Conservation (phyloP, 2,113 vertebrate genomes). For the Urocolius indicus region DNA sequence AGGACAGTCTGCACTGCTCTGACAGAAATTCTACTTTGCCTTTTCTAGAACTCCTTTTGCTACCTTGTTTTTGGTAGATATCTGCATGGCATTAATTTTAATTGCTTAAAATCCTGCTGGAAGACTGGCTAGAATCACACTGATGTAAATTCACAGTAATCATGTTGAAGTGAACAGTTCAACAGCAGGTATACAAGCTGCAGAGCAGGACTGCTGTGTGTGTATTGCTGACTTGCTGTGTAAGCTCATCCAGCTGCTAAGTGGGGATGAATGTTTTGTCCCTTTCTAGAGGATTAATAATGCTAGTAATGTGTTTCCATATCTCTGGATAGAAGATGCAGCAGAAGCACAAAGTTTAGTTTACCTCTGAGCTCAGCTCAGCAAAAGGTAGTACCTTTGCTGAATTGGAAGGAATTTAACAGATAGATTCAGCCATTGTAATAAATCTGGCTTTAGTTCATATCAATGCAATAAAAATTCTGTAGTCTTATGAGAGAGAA, state of each 20-base stretch:
- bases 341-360: neutral
- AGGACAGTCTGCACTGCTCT: neutral
- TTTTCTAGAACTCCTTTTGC: neutral
- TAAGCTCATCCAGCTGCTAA: neutral
- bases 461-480: neutral
- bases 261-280: neutral
- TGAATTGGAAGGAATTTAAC: neutral
- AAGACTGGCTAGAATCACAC: neutral
- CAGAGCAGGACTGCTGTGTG: neutral
- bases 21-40: accelerated
- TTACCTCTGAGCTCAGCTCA: neutral
- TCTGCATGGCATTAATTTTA: neutral
- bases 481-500: neutral
- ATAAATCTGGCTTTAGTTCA: neutral
- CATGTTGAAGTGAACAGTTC: neutral
- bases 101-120: neutral
- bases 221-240: neutral
- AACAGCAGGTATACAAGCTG: neutral
- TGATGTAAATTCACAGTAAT: neutral
- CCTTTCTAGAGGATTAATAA: neutral
- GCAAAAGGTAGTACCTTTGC: neutral
- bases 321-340: neutral
- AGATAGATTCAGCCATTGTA: neutral
- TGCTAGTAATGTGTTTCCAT: neutral
- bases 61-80: neutral